Base-by-base conservation (phyloP, 2,797 vertebrate species). In the Microcaecilia unicolor region DNA sequence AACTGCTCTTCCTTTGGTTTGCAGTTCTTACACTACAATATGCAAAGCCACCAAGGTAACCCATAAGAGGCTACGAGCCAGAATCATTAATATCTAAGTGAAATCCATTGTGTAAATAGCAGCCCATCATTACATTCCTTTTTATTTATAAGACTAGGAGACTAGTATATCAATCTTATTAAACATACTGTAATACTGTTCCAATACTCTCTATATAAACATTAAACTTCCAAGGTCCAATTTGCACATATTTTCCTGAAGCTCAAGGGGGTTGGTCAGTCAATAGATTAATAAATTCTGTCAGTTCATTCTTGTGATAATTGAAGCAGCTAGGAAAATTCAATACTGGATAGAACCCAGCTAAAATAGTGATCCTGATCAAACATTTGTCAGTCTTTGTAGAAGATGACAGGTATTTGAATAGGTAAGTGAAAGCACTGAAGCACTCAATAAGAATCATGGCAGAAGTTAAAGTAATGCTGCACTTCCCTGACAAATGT, bases 211-310 rank as follows among this genome's bases (percentile, higher is more conserved):
- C 25, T 39, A 13, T 18, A 14, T 31, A 56, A 64, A 62, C 18
- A 56, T 34, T 31, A 56, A 13, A 29, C 18, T 53, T 61, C 48
- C 15, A 52, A 58, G 65, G 22, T 47, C 25, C 28, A 44, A 44
- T 26, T 15, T 47, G 38, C 9, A 35, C n/a, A 12, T n/a, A 47
- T 49, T 51, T 44, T 22, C 19, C 19, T 39, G 27, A 48, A 58
- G 7, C 20, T 56, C 36, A 52, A 33, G 44, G 51, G 22, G 9
- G 15, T n/a, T 28, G 32, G 37, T 45, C 47, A 80, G 58, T 70
- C 62, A 73, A 60, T 48, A 81, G 70, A 78, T 72, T 69, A 81
- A 83, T 62, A 74, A 51, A 71, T 78, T 84, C 74, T 80, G 71
- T 81, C 78, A 84, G 68, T 74, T 80, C 62, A 76, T 72, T 75